A percentile compares a stretch with the other conserved stretches of the same genome.
phyloP scores from a whole-genome alignment of 2,888 invertebrate genomes.

The Gastrophysa polygoni region DNA sequence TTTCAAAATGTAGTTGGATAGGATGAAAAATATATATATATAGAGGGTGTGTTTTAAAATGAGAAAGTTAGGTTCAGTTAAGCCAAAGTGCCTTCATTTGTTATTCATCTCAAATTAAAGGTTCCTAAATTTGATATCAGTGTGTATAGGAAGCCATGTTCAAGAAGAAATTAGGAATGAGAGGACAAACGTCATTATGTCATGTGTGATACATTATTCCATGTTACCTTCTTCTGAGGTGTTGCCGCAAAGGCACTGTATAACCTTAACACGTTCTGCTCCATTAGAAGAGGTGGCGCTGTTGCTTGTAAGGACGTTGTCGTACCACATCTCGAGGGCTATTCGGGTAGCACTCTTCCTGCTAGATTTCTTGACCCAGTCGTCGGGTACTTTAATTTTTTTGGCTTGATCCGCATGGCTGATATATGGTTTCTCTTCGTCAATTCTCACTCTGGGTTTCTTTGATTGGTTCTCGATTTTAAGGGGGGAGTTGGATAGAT shows the following conservation, averaged over 20 bases:
- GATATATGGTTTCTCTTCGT: conserved; percentile 17
- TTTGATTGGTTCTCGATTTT: conserved; percentile 18
- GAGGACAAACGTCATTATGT: too few species aligned
- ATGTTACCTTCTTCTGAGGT: conserved; percentile 31
- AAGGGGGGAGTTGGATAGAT: not conserved
- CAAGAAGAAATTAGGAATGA: too few species aligned
- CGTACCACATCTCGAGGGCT: conserved; percentile 51
- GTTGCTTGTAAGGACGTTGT: conserved; percentile 42
- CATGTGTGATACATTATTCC: too few species aligned
- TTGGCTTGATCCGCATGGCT: conserved; percentile 32
- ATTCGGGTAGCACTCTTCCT: conserved; percentile 42
- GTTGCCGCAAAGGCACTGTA: conserved; percentile 59
- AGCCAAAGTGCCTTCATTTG: too few species aligned
- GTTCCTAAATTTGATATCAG: too few species aligned
- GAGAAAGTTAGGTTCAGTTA: too few species aligned
- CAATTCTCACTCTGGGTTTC: conserved; percentile 19
- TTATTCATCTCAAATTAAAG: too few species aligned
- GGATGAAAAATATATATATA: too few species aligned
- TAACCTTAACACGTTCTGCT: conserved; percentile 12
- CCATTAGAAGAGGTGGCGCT: conserved; percentile 25
- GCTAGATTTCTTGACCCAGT: conserved; percentile 38
- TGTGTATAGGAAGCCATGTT: too few species aligned
- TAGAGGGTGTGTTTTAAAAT: too few species aligned
- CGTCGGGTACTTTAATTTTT: conserved; percentile 40
- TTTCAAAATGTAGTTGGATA: too few species aligned